These are phyloP conservation scores for Ostrea denselamellosa DNA, from an alignment of 1,140 invertebrate genomes.

Conservation along the genomic window DNA sequence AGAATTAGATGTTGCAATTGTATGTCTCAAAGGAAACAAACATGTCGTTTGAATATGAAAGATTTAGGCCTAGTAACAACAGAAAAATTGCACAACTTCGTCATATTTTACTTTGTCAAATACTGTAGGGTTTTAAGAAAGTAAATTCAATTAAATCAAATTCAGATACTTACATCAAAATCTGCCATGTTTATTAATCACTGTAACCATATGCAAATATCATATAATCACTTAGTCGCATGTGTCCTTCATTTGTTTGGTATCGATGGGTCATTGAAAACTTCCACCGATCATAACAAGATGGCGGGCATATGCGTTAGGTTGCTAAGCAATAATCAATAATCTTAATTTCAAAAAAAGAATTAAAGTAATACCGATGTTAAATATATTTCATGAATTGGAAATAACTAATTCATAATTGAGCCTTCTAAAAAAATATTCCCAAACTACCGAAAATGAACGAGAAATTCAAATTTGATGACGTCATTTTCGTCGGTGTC, in stretches of 20 bases:
- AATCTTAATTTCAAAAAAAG: not conserved
- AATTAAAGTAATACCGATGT: too few species aligned
- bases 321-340: conserved; percentile 56
- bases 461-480: conserved; percentile 29
- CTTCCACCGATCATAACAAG: conserved; percentile 48
- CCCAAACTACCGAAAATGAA: not conserved
- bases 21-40: too few species aligned
- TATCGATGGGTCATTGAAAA: conserved; percentile 15
- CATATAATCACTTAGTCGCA: conserved; percentile 22
- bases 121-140: too few species aligned
- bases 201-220: conserved; percentile 45
- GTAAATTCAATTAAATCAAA: not conserved
- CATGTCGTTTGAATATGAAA: too few species aligned
- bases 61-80: too few species aligned
- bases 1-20: too few species aligned
- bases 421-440: not conserved
- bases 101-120: too few species aligned
- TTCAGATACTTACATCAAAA: not conserved
- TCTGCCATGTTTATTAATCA: conserved; percentile 28
- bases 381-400: too few species aligned
- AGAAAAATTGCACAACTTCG: too few species aligned
- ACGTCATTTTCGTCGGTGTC: not conserved
- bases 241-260: conserved; percentile 32
- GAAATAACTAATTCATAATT: not conserved
- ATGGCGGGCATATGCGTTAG: conserved; percentile 52